Conservation (phyloP, 2,888 invertebrate species). For the Apamea epomidion region DNA sequence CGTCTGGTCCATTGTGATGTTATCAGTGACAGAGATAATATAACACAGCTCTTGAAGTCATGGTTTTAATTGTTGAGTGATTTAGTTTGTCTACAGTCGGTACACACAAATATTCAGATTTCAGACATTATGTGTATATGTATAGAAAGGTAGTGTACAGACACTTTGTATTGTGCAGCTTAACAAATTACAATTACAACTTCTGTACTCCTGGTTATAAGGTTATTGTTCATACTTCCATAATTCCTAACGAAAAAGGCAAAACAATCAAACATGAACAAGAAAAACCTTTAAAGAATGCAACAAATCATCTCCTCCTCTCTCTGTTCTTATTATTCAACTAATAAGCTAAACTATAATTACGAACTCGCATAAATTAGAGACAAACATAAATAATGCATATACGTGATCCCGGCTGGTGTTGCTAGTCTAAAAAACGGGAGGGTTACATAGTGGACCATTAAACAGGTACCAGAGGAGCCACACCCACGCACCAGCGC, state of each 20-base stretch:
- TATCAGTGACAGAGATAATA: background rate
- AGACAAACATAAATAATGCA: conserved; percentile 56
- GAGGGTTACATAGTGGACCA: conserved; percentile 42
- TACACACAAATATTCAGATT: background rate
- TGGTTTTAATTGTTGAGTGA: background rate
- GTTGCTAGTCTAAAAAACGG: conserved; percentile 42
- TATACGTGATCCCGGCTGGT: conserved; percentile 29
- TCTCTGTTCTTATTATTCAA: conserved; percentile 5
- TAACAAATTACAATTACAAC: background rate
- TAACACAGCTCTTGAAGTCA: background rate
- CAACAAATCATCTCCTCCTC: conserved; percentile 2
- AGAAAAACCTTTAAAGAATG: background rate
- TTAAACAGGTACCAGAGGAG: conserved; percentile 35
- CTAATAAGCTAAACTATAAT: conserved; percentile 53
- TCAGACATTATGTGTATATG: background rate
- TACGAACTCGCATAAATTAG: conserved; percentile 51
- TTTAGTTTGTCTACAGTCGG: background rate
- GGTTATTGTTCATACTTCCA: background rate
- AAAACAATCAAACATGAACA: background rate
- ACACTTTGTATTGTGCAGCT: background rate
- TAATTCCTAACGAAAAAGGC: background rate
- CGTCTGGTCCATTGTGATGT: background rate
- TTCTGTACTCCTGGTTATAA: background rate
- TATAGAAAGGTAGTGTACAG: background rate
- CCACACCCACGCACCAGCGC: conserved; percentile 33